Evolutionary conservation across 2,888 invertebrate species (phyloP).

Genomic region (Ophion slaviceki): DNA sequence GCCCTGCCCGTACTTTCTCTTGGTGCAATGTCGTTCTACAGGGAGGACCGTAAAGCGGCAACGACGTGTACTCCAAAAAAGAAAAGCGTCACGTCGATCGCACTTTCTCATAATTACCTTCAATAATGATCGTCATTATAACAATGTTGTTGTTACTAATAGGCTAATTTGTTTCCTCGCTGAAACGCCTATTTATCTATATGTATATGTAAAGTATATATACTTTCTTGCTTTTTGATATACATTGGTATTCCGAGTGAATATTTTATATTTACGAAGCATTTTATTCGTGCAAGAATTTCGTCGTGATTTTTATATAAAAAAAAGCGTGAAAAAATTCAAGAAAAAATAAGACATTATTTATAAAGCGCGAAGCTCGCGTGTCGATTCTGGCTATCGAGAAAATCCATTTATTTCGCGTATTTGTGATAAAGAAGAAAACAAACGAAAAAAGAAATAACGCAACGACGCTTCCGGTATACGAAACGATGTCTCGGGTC

Average conservation of each 20-base stretch:
- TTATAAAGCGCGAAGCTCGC: constrained; percentile 60
- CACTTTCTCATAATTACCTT: constrained; percentile 54
- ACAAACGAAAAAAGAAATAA: constrained; percentile 37
- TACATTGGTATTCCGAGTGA: constrained; percentile 75
- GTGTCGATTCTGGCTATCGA: constrained; percentile 46
- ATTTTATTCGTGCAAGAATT: constrained; percentile 69
- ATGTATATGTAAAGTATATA: constrained; percentile 71
- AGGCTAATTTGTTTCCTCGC: constrained; percentile 63
- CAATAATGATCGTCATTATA: constrained; percentile 55
- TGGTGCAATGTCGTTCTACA: no score
- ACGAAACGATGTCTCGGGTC: constrained; percentile 56
- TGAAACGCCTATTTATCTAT: constrained; percentile 73
- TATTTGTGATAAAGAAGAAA: constrained; percentile 53
- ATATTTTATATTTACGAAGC: constrained; percentile 78
- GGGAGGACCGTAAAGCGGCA: no score
- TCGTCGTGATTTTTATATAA: constrained; percentile 44
- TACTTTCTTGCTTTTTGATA: constrained; percentile 78
- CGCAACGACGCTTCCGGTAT: constrained; percentile 64
- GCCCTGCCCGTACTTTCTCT: no score
- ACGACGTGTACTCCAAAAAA: constrained; percentile 1
- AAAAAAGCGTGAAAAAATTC: constrained; percentile 4
- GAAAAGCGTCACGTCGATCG: constrained; percentile 27
- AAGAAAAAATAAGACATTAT: constrained; percentile 57
- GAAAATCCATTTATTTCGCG: constrained; percentile 54
- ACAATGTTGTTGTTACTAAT: constrained; percentile 67